These are phyloP conservation scores for Biston betularia DNA, from an alignment of 2,888 invertebrate species.

Conservation along the genomic window DNA sequence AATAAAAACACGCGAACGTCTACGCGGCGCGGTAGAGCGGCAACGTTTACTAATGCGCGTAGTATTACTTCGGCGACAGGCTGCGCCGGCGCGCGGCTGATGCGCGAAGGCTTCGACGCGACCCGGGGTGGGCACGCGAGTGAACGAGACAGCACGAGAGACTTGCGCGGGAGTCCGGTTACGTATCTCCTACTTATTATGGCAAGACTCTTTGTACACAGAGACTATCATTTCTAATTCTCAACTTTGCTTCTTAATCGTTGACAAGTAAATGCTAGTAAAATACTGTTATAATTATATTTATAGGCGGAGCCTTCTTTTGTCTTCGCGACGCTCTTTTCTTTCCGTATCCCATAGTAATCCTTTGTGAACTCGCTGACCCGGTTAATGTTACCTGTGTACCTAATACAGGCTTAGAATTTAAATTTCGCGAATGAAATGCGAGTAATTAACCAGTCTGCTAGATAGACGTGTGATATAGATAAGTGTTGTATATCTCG, in stretches of 20 bases:
- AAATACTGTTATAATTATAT: not conserved
- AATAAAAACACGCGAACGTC: slow-evolving; percentile 64
- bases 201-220: slow-evolving; percentile 67
- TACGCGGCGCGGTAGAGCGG: slow-evolving; percentile 71
- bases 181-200: slow-evolving; percentile 68
- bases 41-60: slow-evolving; percentile 66
- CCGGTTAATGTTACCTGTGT: not conserved
- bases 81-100: slow-evolving; percentile 70
- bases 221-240: slow-evolving; percentile 65
- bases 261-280: slow-evolving; percentile 44
- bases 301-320: slow-evolving; percentile 8
- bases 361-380: not conserved
- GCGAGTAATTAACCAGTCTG: slow-evolving; percentile 44
- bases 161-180: slow-evolving; percentile 82
- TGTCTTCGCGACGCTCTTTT: not conserved
- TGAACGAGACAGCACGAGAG: slow-evolving; percentile 67
- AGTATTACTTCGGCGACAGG: slow-evolving; percentile 72
- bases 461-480: slow-evolving; percentile 20
- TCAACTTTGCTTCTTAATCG: slow-evolving; percentile 49
- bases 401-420: not conserved
- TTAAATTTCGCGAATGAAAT: slow-evolving; percentile 21
- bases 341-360: not conserved
- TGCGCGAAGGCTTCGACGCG: slow-evolving; percentile 75
- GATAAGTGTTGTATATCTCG: slow-evolving; percentile 41
- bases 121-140: slow-evolving; percentile 50